A percentile compares a stretch with the other conserved stretches of the same genome.
Conservation (phyloP, 2,797 vertebrate species). For the Smutsia gigantea region DNA sequence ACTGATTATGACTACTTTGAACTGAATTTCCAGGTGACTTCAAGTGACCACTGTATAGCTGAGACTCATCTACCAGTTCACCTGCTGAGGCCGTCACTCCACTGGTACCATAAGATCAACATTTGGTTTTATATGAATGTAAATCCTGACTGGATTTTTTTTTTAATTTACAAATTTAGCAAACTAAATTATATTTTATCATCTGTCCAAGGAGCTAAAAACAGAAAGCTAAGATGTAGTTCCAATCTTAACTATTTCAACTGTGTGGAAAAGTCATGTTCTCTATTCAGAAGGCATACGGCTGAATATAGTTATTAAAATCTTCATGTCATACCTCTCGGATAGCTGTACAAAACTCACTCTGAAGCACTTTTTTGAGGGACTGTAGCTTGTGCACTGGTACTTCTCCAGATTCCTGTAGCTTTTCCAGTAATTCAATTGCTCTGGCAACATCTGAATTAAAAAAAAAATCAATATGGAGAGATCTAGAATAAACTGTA, state of each 20-base stretch:
- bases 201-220: slow-evolving; percentile 73
- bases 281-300: slow-evolving; percentile 58
- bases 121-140: slow-evolving; percentile 43
- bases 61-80: background rate
- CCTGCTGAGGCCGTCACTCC: slow-evolving; percentile 34
- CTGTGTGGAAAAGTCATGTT: slow-evolving; percentile 44
- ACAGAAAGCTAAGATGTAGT: slow-evolving; percentile 53
- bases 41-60: background rate
- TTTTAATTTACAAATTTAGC: slow-evolving; percentile 46
- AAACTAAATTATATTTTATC: slow-evolving; percentile 60
- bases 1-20: slow-evolving; percentile 33
- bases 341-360: slow-evolving; percentile 99
- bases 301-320: slow-evolving; percentile 61
- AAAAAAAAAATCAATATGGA: slow-evolving; percentile 57
- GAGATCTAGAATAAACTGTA: slow-evolving; percentile 7
- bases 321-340: slow-evolving; percentile 93
- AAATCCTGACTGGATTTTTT: slow-evolving; percentile 30
- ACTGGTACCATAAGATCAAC: background rate
- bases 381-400: slow-evolving; percentile 98
- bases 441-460: slow-evolving; percentile 96
- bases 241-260: slow-evolving; percentile 64
- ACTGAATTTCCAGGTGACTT: slow-evolving; percentile 30
- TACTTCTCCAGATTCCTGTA: slow-evolving; percentile 97
- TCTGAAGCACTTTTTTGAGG: slow-evolving; percentile 98
- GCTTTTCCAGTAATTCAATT: slow-evolving; percentile 98